Evolutionary conservation across 92 coral and sea anemone genomes (phyloP), one percentile per base, ranked within the genome.

Genomic region (Parazoanthus darwini): DNA sequence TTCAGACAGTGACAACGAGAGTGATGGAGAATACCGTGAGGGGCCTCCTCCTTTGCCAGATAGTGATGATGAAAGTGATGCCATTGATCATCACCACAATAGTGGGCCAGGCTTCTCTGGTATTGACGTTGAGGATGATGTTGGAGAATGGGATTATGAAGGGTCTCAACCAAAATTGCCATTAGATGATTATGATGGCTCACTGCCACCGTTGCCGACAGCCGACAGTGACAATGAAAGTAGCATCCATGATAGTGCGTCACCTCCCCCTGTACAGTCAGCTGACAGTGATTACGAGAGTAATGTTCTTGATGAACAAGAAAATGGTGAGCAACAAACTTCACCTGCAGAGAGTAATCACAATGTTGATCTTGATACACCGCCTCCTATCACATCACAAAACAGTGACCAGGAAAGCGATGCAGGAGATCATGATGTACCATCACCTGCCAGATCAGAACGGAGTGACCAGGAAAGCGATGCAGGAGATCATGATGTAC

Each of bases 41-140:
- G 96, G 94, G 25, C 96, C 96, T 1, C 98, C 98, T 18, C 98
- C 98, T 20, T 85, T 93, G 50, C 90, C 90, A 9, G 92, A 91
- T 43, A 92, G 94, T 79, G 96, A 93, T 23, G 94, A 89, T 35
- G 94, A 92, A 77, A 91, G 93, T 85, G 93, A 93, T 78, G 37
- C 78, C 1, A 59, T 87, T 6, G 86, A 89, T 29, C 88, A 90
- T 58, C n/a, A n/a, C n/a, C n/a, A n/a, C n/a, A n/a, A n/a, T n/a
- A n/a, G n/a, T n/a, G n/a, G n/a, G n/a, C n/a, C 87, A 44, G 87
- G 78, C 6, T 29, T 84, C n/a, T n/a, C n/a, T n/a, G n/a, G n/a
- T n/a, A n/a, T n/a, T 84, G 87, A 48, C 36, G 37, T 71, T 6
- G 79, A 84, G 87, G 70, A 84, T 14, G 50, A 84, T 46, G 87